phyloP scores from a whole-genome alignment of 2,113 vertebrate species.

The Nipponia nippon region DNA sequence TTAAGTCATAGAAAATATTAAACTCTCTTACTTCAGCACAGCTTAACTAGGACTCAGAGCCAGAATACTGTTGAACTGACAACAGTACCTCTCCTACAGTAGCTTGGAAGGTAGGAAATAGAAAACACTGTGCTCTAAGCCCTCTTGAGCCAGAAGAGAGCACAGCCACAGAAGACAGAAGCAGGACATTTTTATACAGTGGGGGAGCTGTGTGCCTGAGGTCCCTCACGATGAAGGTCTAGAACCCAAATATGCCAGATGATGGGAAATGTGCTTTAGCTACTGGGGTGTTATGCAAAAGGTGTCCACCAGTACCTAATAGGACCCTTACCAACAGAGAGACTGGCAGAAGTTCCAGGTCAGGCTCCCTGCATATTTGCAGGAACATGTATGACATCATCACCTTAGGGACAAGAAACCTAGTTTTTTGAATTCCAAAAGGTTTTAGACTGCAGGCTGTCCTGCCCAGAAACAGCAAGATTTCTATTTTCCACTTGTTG shows the following conservation, averaged over 20 bases:
- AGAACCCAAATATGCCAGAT: background rate
- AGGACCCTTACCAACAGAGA: background rate
- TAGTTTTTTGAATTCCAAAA: background rate
- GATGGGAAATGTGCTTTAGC: background rate
- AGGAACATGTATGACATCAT: background rate
- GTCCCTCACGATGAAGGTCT: background rate
- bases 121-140: background rate
- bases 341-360: background rate
- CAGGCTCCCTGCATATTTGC: background rate
- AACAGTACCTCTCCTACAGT: background rate
- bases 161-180: background rate
- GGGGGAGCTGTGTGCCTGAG: fast-evolving
- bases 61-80: background rate
- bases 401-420: background rate
- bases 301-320: background rate
- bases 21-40: background rate
- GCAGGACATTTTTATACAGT: background rate
- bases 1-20: background rate
- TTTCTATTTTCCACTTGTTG: background rate
- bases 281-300: background rate
- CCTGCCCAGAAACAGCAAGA: background rate
- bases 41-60: background rate
- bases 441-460: background rate
- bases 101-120: background rate
- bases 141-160: background rate